These are phyloP conservation scores for Masticophis lateralis DNA, from an alignment of 2,797 vertebrate species.

Conservation along the genomic window DNA sequence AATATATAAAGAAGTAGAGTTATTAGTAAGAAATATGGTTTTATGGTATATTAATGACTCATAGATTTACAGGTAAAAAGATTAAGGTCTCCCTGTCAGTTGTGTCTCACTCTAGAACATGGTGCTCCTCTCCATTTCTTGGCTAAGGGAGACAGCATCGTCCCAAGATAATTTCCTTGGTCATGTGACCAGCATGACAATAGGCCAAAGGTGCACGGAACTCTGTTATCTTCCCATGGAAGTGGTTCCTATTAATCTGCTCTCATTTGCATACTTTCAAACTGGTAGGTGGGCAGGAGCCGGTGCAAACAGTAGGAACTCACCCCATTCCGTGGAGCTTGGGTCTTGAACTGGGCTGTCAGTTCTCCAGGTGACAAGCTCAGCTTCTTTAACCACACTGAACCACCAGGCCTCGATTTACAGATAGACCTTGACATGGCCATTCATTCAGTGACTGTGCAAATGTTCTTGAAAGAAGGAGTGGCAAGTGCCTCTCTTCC, in stretches of 20 bases:
- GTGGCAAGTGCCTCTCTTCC: background rate
- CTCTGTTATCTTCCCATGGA: background rate
- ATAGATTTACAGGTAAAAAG: background rate
- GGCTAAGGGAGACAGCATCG: background rate
- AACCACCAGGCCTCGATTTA: background rate
- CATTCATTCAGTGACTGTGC: background rate
- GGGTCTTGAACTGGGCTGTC: background rate
- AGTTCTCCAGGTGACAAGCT: background rate
- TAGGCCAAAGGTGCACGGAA: background rate
- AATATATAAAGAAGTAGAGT: background rate
- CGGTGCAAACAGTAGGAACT: background rate
- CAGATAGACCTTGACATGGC: background rate
- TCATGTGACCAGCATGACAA: background rate
- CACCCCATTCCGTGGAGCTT: background rate
- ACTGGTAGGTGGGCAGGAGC: background rate
- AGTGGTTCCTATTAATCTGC: background rate
- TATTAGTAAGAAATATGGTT: background rate
- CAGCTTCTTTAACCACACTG: background rate
- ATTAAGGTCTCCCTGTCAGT: background rate
- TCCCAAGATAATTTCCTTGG: background rate
- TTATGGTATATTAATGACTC: background rate
- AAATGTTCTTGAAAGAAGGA: background rate
- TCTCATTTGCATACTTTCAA: background rate
- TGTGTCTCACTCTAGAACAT: background rate
- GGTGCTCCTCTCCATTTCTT: background rate